Conservation (phyloP, 1,140 invertebrate genomes). For the Colletes latitarsis region DNA sequence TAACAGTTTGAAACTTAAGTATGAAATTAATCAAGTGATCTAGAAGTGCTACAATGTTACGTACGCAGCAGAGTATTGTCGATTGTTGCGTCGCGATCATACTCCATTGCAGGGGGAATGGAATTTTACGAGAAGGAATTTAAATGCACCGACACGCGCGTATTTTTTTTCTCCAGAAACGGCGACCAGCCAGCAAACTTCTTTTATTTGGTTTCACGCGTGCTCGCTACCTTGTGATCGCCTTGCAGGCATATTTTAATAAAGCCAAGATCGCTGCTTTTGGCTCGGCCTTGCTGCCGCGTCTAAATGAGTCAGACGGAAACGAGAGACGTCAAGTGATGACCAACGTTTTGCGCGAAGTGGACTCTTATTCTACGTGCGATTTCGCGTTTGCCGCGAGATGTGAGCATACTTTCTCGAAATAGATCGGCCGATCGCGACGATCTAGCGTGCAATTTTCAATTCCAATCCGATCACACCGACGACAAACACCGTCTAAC, state of each 20-base stretch:
- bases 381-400: constrained; percentile 27
- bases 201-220: constrained; percentile 27
- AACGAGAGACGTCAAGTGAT: constrained; percentile 57
- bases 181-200: neutral
- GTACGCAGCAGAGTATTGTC: neutral
- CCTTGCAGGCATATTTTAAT: constrained; percentile 56
- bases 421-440: neutral
- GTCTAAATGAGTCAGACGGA: constrained; percentile 63
- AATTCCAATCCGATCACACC: too few relatives aligned
- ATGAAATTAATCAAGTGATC: too few relatives aligned
- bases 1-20: too few relatives aligned
- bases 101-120: neutral
- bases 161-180: neutral
- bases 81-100: neutral
- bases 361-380: constrained; percentile 29
- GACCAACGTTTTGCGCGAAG: constrained; percentile 52
- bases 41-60: too few relatives aligned
- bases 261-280: constrained; percentile 58
- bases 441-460: neutral
- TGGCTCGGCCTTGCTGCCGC: constrained; percentile 60
- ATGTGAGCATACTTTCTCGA: constrained; percentile 17
- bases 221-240: constrained; percentile 41
- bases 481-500: too few relatives aligned
- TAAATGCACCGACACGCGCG: constrained; percentile 5
- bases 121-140: constrained; percentile 28